These are phyloP conservation scores for Apodemia hepburni DNA, from an alignment of 2,888 invertebrate species.

Conservation along the genomic window DNA sequence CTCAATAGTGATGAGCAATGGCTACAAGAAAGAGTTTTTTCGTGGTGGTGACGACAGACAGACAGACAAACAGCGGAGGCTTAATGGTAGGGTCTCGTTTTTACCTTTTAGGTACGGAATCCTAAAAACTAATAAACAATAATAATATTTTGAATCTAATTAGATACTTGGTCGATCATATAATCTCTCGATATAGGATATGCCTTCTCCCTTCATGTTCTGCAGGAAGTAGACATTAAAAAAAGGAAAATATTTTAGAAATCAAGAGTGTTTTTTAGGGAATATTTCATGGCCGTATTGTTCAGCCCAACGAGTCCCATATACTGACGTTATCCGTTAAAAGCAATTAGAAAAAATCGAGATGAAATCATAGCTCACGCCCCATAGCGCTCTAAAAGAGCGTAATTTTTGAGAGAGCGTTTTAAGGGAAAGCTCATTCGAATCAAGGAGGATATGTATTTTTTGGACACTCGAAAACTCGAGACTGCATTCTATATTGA, in stretches of 20 bases:
- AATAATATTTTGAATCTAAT: no score
- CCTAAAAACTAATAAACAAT: no score
- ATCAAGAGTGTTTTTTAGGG: constrained; percentile 11
- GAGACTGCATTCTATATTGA: no score
- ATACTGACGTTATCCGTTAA: constrained; percentile 11
- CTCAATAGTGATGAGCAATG: no score
- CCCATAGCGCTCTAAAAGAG: background rate
- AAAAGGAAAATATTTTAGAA: background rate
- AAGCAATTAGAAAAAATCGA: constrained; percentile 20
- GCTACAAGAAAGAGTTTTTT: no score
- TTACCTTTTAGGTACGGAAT: no score
- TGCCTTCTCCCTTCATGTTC: no score
- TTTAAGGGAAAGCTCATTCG: constrained; percentile 7
- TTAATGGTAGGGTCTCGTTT: no score
- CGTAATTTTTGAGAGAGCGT: constrained; percentile 9
- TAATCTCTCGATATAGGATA: background rate
- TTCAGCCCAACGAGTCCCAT: constrained; percentile 3
- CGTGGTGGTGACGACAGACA: no score
- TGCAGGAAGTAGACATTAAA: background rate
- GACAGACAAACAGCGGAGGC: no score
- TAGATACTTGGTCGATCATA: no score
- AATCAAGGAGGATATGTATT: background rate
- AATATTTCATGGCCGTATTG: constrained; percentile 18
- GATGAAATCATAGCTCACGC: constrained; percentile 11
- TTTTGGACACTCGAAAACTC: no score